phyloP scores from a whole-genome alignment of 2,797 vertebrate species.

The Lacerta bilineata region DNA sequence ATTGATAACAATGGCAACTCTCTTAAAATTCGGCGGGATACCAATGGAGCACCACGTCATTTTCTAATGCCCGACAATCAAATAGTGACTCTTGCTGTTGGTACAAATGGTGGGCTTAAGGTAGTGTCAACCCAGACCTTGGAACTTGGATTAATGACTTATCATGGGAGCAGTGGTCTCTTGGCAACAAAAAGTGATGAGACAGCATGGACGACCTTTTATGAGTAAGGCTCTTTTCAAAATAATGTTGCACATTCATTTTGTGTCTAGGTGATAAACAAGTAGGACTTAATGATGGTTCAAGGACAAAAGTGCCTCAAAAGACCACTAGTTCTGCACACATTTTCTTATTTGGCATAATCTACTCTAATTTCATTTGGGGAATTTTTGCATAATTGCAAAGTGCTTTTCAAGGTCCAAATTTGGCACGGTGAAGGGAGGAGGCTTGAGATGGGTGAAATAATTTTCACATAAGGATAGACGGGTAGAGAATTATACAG shows the following conservation, averaged over 20 bases:
- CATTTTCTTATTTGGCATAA: conserved; percentile 17
- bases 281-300: background rate
- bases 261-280: background rate
- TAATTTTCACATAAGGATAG: background rate
- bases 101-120: conserved; percentile 90
- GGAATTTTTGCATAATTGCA: background rate
- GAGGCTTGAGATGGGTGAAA: background rate
- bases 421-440: background rate
- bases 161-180: conserved; percentile 93
- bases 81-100: conserved; percentile 92
- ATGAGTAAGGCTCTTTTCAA: conserved; percentile 89
- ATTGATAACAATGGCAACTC: conserved; percentile 96
- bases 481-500: background rate
- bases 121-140: conserved; percentile 91
- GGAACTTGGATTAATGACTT: conserved; percentile 95
- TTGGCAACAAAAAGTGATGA: conserved; percentile 97
- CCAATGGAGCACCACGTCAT: conserved; percentile 89
- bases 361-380: background rate
- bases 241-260: conserved; percentile 16
- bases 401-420: background rate
- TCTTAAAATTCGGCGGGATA: conserved; percentile 91
- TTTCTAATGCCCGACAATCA: conserved; percentile 96
- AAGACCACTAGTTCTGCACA: background rate
- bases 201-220: conserved; percentile 99
- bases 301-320: background rate